Base-by-base conservation (phyloP, 2,797 vertebrate genomes). In the Lagocephalus sceleratus region DNA sequence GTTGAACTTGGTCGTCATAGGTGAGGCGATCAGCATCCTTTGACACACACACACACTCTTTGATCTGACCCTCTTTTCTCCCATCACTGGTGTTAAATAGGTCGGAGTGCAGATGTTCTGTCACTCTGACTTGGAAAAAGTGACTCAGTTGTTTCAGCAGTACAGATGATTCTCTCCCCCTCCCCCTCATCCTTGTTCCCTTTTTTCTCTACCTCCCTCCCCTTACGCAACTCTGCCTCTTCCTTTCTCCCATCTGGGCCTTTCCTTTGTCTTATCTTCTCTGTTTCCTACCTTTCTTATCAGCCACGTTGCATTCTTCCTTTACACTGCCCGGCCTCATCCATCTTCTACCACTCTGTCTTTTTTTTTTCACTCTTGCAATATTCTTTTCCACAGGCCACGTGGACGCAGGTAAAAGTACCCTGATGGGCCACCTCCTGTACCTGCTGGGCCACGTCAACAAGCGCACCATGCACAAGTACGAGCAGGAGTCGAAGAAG, bases 401-500 rank as follows among this genome's bases (percentile, higher is more conserved):
- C 43, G 97, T 99, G 68, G 97, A 99, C 80, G 97, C 97, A 10
- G 97, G 97, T 63, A 99, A 99, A 88, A 98, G 96, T 88, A 99
- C 97, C 26, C 86, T 99, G 75, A 98, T 99, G 97, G 97, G 97
- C 55, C 97, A 99, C 85, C 78, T 99, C 56, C 91, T 99, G 26
- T 99, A 95, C 75, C 92, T 96, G 73, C 88, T 99, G 88, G 97
- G 97, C 57, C 92, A 98, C 22, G 95, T 99, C 75, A 99, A 99
- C 89, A 96, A 98, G 88, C 93, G 97, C 82, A 97, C 94, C 73
- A 99, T 99, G 96, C 97, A 99, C 85, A 98, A 98, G 83, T 99
- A 99, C 0, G 96, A 98, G 73, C 95, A 98, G 60, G 97, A 99
- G 71, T 94, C 97, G 1, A 99, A 98, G 81, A 99, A 99, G 82